Evolutionary conservation across 2,797 vertebrate genomes (phyloP), one percentile per base, ranked within the genome.

Genomic region (Gymnopithys bicolor): DNA sequence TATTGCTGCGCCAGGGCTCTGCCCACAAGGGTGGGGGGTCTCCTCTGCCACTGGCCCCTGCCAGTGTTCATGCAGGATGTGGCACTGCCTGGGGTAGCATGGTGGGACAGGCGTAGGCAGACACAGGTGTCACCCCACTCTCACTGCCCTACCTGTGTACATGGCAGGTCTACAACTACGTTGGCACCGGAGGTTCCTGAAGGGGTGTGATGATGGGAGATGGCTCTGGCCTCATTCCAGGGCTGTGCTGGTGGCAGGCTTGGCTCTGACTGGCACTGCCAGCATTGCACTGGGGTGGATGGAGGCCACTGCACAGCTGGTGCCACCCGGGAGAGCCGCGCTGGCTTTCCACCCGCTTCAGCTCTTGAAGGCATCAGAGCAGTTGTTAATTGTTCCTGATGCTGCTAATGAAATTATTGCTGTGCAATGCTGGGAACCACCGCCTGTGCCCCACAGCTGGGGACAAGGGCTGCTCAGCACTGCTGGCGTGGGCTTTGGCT

Each of bases 331-430:
- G 88, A 84, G 87, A 81, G 56, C 46, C 18, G 19, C 1, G 1
- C 88, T 79, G 81, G 76, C 80, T 97, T 95, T 45, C 35, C 89
- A 86, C 95, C 43, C 63, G 5, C 88, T 91, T 93, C 94, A 94
- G 89, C 71, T 97, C 96, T 96, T 79, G 84, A 95, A 97, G 92
- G 96, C 87, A 76, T 96, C 94, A 82, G 96, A 97, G 94, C 96
- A 94, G 96, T 97, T 96, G 95, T 97, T 97, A 98, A 97, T 97
- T 97, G 97, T 95, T 97, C 93, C 93, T 96, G 95, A 94, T 96
- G 95, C 94, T 30, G 64, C 97, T 97, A 97, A 98, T 96, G 96
- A 97, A 97, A 98, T 97, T 97, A 97, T 95, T 78, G 84, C 93
- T 95, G 95, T 5, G 15, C 19, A 28, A 94, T 5, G 13, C 88